Conservation (phyloP, 2,113 vertebrate species). For the Melospiza georgiana region DNA sequence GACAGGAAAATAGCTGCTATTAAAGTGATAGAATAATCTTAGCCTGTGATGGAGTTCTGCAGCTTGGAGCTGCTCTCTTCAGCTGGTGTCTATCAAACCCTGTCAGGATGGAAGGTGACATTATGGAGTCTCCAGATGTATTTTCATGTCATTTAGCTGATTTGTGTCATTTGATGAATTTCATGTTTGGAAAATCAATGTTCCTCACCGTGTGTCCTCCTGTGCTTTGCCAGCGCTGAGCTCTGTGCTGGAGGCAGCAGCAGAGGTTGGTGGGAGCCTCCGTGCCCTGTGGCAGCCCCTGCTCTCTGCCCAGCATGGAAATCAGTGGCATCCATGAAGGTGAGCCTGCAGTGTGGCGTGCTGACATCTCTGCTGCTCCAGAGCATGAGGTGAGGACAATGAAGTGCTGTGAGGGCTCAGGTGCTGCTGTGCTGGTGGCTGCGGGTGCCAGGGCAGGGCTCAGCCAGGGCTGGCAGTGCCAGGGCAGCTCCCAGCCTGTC, state of each 20-base stretch:
- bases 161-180: conserved; percentile 61
- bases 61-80: neutral
- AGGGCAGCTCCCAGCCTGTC: too few relatives aligned
- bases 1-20: conserved; percentile 44
- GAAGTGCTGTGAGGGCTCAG: neutral
- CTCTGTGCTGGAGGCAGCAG: neutral
- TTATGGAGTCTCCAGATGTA: conserved; percentile 24
- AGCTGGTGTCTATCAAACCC: neutral
- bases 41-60: neutral
- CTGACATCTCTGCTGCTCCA: neutral
- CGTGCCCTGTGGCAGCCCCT: neutral
- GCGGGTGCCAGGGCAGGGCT: neutral
- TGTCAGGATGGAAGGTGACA: conserved; percentile 10
- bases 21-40: conserved; percentile 20
- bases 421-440: fast-evolving
- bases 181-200: conserved; percentile 34
- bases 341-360: neutral
- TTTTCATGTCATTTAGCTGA: conserved; percentile 57
- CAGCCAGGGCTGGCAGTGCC: too few relatives aligned
- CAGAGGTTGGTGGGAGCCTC: neutral
- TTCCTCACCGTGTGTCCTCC: neutral
- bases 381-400: neutral
- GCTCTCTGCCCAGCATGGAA: neutral
- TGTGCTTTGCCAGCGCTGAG: neutral
- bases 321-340: neutral